Percentiles rank a stretch among this genome's conserved stretches.
Conservation (phyloP, 1,140 invertebrate species). For the Meteorus sp. region DNA sequence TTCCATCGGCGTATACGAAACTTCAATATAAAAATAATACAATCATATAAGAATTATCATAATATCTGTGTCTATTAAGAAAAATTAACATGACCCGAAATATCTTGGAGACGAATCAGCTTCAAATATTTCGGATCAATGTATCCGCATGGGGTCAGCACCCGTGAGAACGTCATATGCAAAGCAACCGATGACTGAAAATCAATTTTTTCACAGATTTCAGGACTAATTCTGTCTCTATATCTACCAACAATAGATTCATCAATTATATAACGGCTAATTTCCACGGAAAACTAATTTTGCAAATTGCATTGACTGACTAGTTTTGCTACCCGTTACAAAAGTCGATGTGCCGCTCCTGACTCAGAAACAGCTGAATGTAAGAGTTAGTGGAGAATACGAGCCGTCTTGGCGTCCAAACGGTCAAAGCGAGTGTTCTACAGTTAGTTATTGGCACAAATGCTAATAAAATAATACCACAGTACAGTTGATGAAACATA, state of each 20-base stretch:
- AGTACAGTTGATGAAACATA: neutral
- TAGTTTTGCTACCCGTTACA: neutral
- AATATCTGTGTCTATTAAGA: too few relatives aligned
- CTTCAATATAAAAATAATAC: too few relatives aligned
- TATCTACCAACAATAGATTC: too few relatives aligned
- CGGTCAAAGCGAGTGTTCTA: slow-evolving; percentile 11
- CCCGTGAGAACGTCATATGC: neutral
- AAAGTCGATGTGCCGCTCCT: slow-evolving; percentile 21
- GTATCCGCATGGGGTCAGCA: neutral
- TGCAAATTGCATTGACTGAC: too few relatives aligned
- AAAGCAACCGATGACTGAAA: too few relatives aligned
- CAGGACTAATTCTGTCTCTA: too few relatives aligned
- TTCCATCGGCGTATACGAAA: too few relatives aligned
- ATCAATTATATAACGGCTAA: too few relatives aligned
- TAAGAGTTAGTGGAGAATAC: slow-evolving; percentile 23
- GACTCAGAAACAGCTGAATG: slow-evolving; percentile 28
- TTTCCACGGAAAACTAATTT: too few relatives aligned
- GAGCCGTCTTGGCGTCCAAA: slow-evolving; percentile 11
- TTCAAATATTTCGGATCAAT: slow-evolving; percentile 1
- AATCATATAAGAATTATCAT: too few relatives aligned
- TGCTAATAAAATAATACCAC: neutral
- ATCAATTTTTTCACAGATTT: too few relatives aligned
- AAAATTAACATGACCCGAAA: too few relatives aligned
- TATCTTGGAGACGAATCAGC: neutral
- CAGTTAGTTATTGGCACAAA: slow-evolving; percentile 6